Evolutionary conservation across 2,113 vertebrate genomes (phyloP).

Genomic region (Nicator chloris): DNA sequence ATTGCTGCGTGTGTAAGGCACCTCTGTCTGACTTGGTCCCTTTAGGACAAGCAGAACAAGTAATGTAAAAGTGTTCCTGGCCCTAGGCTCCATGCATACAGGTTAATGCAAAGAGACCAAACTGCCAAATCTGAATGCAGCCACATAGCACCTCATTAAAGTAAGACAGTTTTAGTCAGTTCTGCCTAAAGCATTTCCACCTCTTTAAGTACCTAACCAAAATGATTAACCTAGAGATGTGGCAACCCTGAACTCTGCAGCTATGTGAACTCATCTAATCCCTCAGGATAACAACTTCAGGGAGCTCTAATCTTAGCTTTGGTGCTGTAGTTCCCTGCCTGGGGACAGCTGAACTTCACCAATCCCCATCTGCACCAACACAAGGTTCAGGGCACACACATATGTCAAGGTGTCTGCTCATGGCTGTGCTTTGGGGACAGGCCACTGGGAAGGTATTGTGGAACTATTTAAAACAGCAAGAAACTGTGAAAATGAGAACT

Average conservation of each 20-base stretch:
- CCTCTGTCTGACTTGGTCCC: background rate
- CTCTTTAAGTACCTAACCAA: background rate
- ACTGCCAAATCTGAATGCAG: background rate
- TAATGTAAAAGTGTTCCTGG: background rate
- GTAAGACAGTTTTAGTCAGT: background rate
- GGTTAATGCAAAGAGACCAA: background rate
- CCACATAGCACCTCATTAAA: background rate
- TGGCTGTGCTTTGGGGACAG: background rate
- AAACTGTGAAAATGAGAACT: background rate
- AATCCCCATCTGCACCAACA: background rate
- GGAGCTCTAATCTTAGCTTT: background rate
- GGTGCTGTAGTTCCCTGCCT: background rate
- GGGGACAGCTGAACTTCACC: background rate
- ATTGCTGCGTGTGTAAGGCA: accelerated
- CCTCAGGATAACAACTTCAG: background rate
- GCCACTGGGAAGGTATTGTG: background rate
- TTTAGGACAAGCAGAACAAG: background rate
- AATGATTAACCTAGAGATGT: background rate
- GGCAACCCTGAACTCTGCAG: background rate
- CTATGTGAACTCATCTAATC: background rate
- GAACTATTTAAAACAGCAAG: background rate
- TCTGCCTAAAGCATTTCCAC: background rate
- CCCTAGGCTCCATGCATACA: background rate
- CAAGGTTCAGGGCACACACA: background rate
- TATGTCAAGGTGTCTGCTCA: background rate